Base-by-base conservation (phyloP, 1,140 invertebrate species). In the Atta colombica region DNA sequence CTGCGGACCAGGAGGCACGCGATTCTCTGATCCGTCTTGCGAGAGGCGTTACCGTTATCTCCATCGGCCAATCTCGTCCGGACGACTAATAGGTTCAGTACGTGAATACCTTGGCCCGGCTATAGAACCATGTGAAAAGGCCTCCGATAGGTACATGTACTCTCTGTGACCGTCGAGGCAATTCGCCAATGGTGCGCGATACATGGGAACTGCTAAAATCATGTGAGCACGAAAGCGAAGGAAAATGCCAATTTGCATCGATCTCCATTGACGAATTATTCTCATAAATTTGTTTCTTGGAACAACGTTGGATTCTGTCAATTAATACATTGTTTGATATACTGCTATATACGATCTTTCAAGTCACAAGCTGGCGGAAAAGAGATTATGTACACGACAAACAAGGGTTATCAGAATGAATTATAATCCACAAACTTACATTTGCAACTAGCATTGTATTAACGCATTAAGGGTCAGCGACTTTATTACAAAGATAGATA, bases 11-110 rank as follows among this genome's bases (percentile, higher is more conserved):
- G 60, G 49, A 65, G 55, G 82, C 94, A 94, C 93, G 94, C 94
- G 92, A 94, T 94, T 87, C 90, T 89, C 93, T 94, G 94, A 94
- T 94, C 94, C 92, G 91, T 94, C 93, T 94, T 94, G 63, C 88
- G 87, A 93, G 92, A 94, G 93, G 93, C 93, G 92, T 94, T 93
- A 91, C 92, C 86, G 87, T 91, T 94, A 94, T 94, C 93, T 92
- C 39, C 84, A 55, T 77, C 87, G 86, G 80, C 69, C 90, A 88
- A 93, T 92, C 92, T 91, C 74, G 55, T 39, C 86, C 75, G 80
- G 78, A 85, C 86, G 91, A 92, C 92, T 93, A 92, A 93, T 91
- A 92, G 90, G 91, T 92, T 93, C 90, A 88, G 87, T 91, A 90
- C 90, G 91, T 92, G 92, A 93, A 92, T 91, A 91, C 87, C 86